phyloP scores from a whole-genome alignment of 2,888 invertebrate species.

The Tetragonula carbonaria region DNA sequence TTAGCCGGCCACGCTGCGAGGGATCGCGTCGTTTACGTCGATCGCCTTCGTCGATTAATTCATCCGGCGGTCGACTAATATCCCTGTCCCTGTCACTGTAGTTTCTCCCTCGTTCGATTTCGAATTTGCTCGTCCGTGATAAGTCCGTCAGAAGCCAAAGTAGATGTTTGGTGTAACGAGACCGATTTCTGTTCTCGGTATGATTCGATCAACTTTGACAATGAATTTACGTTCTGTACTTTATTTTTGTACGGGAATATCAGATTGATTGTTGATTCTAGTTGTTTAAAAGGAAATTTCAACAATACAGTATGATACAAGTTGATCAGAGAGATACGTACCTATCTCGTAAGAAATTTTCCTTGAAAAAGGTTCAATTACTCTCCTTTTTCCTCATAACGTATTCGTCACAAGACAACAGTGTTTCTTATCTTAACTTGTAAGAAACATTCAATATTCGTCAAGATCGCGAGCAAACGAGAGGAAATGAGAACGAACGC shows the following conservation, averaged over 20 bases:
- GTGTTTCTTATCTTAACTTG: background rate
- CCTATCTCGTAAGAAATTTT: too few relatives aligned
- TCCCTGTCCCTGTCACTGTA: background rate
- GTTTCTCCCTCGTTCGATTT: background rate
- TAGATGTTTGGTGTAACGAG: background rate
- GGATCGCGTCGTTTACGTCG: background rate
- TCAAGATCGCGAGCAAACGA: background rate
- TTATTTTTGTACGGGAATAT: too few relatives aligned
- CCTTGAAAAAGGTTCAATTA: too few relatives aligned
- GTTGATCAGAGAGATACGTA: background rate
- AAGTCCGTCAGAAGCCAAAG: background rate
- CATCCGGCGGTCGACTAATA: conserved; percentile 18
- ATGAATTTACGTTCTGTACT: background rate
- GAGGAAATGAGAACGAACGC: background rate
- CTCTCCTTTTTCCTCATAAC: background rate
- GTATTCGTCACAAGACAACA: background rate
- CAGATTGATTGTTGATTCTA: background rate
- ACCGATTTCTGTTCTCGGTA: background rate
- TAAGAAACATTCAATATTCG: background rate
- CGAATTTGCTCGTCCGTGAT: background rate
- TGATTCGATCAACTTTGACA: background rate
- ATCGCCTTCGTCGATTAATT: conserved; percentile 27
- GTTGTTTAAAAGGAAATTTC: background rate
- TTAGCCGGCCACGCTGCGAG: background rate
- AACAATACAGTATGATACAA: background rate